phyloP scores from a whole-genome alignment of 1,140 invertebrate species.

The Drosophila melanogaster region Release_6_plus_ISO1_MT NT_033777.3:9589501-9590000 shows the following conservation, averaged over 20 bases:
- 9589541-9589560: slow-evolving; percentile 35
- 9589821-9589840: slow-evolving; percentile 45
- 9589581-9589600: slow-evolving; percentile 20
- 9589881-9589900: slow-evolving; percentile 20
- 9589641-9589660: background rate
- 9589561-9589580: slow-evolving; percentile 34
- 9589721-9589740: slow-evolving; percentile 5
- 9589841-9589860: slow-evolving; percentile 44
- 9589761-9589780: slow-evolving; percentile 51
- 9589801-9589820: slow-evolving; percentile 66
- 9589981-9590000: slow-evolving; percentile 8
- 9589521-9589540: slow-evolving; percentile 73
- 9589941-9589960: slow-evolving; percentile 43
- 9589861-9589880: background rate
- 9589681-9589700: background rate
- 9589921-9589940: slow-evolving; percentile 8
- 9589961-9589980: slow-evolving; percentile 56
- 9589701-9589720: background rate
- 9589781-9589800: slow-evolving; percentile 53
- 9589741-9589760: slow-evolving; percentile 65
- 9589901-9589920: slow-evolving; percentile 28
- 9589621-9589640: background rate
- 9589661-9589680: background rate
- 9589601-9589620: slow-evolving; percentile 1
- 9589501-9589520: slow-evolving; percentile 82